Conservation (phyloP, 2,797 vertebrate species). For the Danio choprae region DNA sequence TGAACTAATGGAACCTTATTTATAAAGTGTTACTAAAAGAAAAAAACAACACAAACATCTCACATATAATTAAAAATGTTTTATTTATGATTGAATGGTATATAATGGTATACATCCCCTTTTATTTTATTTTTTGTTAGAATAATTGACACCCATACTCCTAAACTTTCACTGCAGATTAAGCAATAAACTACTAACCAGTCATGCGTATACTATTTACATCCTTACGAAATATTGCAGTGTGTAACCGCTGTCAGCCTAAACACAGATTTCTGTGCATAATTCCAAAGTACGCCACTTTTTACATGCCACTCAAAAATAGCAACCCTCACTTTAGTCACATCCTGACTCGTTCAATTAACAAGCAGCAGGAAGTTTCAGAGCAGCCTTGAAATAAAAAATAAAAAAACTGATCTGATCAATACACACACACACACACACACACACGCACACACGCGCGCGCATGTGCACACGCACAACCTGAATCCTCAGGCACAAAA, state of each 20-base stretch:
- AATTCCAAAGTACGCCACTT: not conserved
- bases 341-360: not conserved
- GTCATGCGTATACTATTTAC: slow-evolving; percentile 48
- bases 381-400: not conserved
- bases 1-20: not conserved
- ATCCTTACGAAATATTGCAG: slow-evolving; percentile 26
- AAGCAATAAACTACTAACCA: not conserved
- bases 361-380: not conserved
- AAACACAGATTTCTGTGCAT: not conserved
- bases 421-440: not conserved
- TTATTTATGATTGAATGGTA: slow-evolving; percentile 16
- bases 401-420: slow-evolving; percentile 18
- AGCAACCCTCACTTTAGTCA: not conserved
- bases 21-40: slow-evolving; percentile 3
- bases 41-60: not conserved
- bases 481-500: slow-evolving; percentile 11
- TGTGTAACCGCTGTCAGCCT: not conserved
- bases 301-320: not conserved
- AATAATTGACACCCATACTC: slow-evolving; percentile 3
- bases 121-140: not conserved
- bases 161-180: slow-evolving; percentile 22
- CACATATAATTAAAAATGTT: not conserved
- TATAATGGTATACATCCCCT: slow-evolving; percentile 14
- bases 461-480: not conserved
- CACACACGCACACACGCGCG: no score